Conservation (phyloP, 2,888 invertebrate species). For the Pyrgus malvae region DNA sequence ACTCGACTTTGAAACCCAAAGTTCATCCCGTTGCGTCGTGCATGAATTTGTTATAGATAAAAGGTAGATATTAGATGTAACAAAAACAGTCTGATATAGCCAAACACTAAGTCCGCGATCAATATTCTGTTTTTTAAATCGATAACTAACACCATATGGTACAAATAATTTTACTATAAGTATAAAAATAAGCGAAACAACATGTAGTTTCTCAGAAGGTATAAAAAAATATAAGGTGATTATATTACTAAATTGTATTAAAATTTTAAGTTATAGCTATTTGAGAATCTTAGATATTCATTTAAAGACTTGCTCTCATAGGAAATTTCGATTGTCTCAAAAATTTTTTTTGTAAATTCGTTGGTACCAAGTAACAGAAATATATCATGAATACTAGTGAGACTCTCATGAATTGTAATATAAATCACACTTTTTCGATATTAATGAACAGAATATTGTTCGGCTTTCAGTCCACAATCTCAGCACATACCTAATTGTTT, state of each 20-base stretch:
- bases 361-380: too few species aligned
- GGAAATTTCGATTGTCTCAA: too few species aligned
- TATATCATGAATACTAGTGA: too few species aligned
- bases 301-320: too few species aligned
- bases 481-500: conserved; percentile 39
- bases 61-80: conserved; percentile 45
- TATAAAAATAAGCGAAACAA: too few species aligned
- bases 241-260: too few species aligned
- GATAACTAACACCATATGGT: conserved; percentile 14
- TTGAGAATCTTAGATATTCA: too few species aligned
- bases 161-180: conserved; percentile 15
- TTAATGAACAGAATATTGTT: conserved; percentile 41
- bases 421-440: neutral
- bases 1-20: conserved; percentile 85
- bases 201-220: too few species aligned
- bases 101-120: conserved; percentile 38
- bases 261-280: too few species aligned
- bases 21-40: conserved; percentile 63
- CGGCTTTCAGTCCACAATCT: conserved; percentile 30
- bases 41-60: conserved; percentile 49
- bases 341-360: too few species aligned
- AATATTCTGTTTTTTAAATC: conserved; percentile 38
- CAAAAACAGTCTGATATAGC: conserved; percentile 49
- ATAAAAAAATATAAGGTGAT: too few species aligned
- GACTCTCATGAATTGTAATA: too few species aligned